Evolutionary conservation across 2,888 invertebrate species (phyloP), one percentile per base, ranked within the genome.

Genomic region (Schizotus pectinicornis): DNA sequence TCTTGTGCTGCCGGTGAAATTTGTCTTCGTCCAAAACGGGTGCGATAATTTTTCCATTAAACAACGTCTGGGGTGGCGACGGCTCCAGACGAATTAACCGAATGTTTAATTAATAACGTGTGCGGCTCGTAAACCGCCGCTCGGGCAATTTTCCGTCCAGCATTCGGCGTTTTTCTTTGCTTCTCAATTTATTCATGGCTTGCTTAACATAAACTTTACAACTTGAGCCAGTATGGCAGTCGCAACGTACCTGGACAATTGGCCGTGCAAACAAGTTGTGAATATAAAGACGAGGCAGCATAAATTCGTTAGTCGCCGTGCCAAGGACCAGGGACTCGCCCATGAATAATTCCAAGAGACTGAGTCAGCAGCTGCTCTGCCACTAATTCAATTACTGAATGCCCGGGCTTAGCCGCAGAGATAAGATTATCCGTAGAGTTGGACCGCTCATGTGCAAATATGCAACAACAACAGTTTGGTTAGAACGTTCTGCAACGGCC

Each of bases 301-400:
- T 56, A 56, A 56, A 56, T 56, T 56, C 43, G 55, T 56, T 56
- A 56, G 49, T 37, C 43, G 46, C 45, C 12, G 39, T 12, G 14
- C 41, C 33, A 41, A 14, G 8, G 45, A 38, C 39, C 45, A 41
- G 41, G 47, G 54, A 54, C 47, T 47, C 47, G 32, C 39, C 54
- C 54, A 49, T 56, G 55, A 56, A 56, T 56, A 56, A 56, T 56
- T 56, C 55, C 55, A 43, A 43, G 33, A 48, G 49, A 56, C 55
- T 43, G 42, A 56, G 48, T 56, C 49, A 49, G 55, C 55, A 56
- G 48, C 42, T 56, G 55, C 49, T 49, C 13, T 49, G 49, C 55
- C 49, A 56, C 55, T 56, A 56, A 56, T 56, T 49, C 49, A 56
- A 56, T 56, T 56, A 56, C 43, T 54, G 47, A 47, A 14, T 32